Percentiles rank a stretch among this genome's conserved stretches.
These are phyloP conservation scores for Notoglanidium macrostoma DNA, from an alignment of 2,797 vertebrate species.

Conservation along the genomic window DNA sequence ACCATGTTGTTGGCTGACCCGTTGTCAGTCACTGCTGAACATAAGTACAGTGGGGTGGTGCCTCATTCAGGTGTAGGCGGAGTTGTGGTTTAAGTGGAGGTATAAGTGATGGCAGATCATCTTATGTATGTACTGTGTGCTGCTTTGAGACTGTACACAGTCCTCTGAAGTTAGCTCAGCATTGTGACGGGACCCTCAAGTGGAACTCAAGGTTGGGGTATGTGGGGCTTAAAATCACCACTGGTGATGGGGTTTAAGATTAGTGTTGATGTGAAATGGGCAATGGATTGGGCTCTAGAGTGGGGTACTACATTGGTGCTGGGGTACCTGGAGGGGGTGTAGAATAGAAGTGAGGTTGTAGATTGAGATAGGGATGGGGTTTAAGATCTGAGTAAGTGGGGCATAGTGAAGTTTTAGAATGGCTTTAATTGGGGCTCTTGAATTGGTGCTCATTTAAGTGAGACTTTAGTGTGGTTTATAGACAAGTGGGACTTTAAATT, in stretches of 20 bases:
- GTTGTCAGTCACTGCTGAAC: not conserved
- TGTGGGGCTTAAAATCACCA: conserved; percentile 2
- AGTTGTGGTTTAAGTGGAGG: conserved; percentile 54
- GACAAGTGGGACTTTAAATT: not conserved
- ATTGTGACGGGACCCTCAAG: not conserved
- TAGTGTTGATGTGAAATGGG: conserved; percentile 7
- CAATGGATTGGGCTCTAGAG: conserved; percentile 52
- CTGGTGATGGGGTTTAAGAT: not conserved
- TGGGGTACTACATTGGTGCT: conserved; percentile 60
- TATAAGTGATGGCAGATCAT: conserved; percentile 59
- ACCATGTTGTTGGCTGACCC: not conserved
- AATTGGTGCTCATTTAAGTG: not conserved
- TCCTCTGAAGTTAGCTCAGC: conserved; percentile 3
- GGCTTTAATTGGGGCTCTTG: not conserved
- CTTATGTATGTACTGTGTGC: conserved; percentile 51
- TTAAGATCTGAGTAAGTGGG: not conserved
- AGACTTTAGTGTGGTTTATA: not conserved
- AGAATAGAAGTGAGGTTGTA: not conserved
- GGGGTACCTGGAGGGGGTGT: not conserved
- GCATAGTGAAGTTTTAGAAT: not conserved
- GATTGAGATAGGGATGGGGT: not conserved
- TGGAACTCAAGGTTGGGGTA: conserved; percentile 23
- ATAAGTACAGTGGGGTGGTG: conserved; percentile 42
- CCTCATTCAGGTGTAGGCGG: conserved; percentile 49
- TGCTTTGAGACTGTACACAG: conserved; percentile 6